A percentile compares a stretch with the other conserved stretches of the same genome.
These are phyloP conservation scores for Peromyscus leucopus DNA, from an alignment of 2,113 vertebrate genomes.

Conservation along the genomic window DNA sequence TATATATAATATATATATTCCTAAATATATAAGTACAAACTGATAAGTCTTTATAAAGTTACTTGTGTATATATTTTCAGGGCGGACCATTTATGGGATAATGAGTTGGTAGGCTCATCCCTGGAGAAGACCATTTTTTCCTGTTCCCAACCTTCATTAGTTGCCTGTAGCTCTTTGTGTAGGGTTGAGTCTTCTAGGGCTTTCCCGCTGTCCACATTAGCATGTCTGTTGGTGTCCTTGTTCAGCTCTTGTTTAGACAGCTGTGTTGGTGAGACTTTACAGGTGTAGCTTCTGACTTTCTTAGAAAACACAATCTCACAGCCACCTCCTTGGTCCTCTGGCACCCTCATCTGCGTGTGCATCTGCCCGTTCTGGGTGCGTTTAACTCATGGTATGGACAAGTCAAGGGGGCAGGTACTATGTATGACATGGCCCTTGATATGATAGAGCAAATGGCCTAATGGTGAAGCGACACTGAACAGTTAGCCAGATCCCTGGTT, in stretches of 20 bases:
- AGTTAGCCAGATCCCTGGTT: not conserved
- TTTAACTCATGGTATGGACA: not conserved
- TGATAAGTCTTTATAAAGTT: not conserved
- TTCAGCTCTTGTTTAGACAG: not conserved
- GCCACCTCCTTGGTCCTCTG: not conserved
- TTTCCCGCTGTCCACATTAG: not conserved
- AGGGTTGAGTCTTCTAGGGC: no score
- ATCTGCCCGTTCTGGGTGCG: no score
- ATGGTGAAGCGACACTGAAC: not conserved
- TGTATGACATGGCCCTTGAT: not conserved
- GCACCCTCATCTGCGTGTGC: not conserved
- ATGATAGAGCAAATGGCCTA: not conserved
- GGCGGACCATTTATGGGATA: not conserved
- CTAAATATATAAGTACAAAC: not conserved
- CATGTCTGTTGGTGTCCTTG: not conserved
- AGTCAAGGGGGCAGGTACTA: not conserved
- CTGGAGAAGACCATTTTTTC: not conserved
- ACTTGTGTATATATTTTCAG: not conserved
- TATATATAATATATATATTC: not conserved
- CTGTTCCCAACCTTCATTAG: not conserved
- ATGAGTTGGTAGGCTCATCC: not conserved
- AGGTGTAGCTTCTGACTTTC: not conserved
- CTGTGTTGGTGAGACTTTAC: not conserved
- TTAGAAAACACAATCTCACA: not conserved
- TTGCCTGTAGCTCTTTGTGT: not conserved